Base-by-base conservation (phyloP, 2,113 vertebrate genomes). In the Bufo gargarizans region DNA sequence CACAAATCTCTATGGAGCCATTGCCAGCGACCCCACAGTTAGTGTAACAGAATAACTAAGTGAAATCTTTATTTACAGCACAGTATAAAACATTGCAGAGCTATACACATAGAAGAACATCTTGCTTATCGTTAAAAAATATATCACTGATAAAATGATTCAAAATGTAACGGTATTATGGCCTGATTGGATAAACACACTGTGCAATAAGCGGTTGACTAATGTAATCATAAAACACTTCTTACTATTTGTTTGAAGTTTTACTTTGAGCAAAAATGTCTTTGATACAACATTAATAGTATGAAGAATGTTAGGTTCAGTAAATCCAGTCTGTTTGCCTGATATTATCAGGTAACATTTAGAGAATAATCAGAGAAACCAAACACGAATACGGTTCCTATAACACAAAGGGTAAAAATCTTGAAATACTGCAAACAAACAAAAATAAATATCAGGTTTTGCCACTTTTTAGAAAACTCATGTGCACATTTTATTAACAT, bases 321-420 rank as follows among this genome's bases (percentile, higher is more conserved):
- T 47, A 56, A 49, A 88, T 63, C 77, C n/a, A 77, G 67, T 86
- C 61, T 79, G 50, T 55, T 17, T 58, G 58, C 56, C 63, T 55
- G 76, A 65, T 74, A 63, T 76, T 83, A 82, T 43, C 69, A 82
- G 86, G 45, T 83, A 47, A 76, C 71, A 88, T 83, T 88, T 59
- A 43, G 13, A 71, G 12, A 56, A 77, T 82, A 82, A 88, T 22
- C 43, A 63, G 67, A 45, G 12, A 74, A 82, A 72, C 74, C 20
- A 82, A 82, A 88, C 63, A 63, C 19, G 55, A 82, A 55, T 56
- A 14, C 33, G 49, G 43, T 76, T 74, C 74, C 33, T 17, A 33
- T 49, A 22, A 61, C 14, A 77, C 45, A 61, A 86, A 86, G 47
- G 33, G 55, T 19, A 49, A 10, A 61, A 13, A 8, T 13, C 8